Base-by-base conservation (phyloP, 92 coral and sea anemone species). In the Diadumene lineata region DNA sequence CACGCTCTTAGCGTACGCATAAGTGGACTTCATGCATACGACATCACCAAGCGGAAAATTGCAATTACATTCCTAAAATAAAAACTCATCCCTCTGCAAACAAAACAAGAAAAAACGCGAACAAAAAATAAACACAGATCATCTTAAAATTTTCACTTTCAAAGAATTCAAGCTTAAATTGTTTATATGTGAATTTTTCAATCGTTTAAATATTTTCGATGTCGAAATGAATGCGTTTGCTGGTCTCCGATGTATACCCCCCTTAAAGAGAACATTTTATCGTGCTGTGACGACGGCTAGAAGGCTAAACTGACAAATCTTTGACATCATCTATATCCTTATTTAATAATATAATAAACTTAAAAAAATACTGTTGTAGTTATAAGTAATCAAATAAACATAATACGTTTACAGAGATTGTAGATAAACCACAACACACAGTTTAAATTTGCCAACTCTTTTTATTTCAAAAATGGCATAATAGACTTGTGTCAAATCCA, bases 1-100 rank as follows among this genome's bases (percentile, higher is more conserved):
- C 77, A 72, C 77, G 77, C 77, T 72, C 63, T 29, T 29, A 1
- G 25, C 7, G 9, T 43, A 24, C 56, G 60, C 27, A 25, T 33
- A 72, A 62, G 1, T 28, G 68, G n/a, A 6, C 17, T 15, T 62
- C 3, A 62, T 28, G 7, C 38, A 9, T 19, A 10, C 21, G 11
- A 62, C 7, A 1, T 62, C 13, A 43, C 31, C 7, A 62, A 62
- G 68, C 68, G 68, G 68, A 62, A 62, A 62, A 62, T 62, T 30
- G n/a, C 68, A 15, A 62, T 3, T 62, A 31, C 38, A 62, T 62
- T 62, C 43, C 38, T 21, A 62, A 62, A 28, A 11, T 62, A 28
- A 8, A 31, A 28, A 62, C 1, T n/a, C n/a, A n/a, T n/a, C n/a
- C 43, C 1, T 62, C 31, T 28, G 2, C 43, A 28, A 4, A 28